A percentile compares a stretch with the other conserved stretches of the same genome.
phyloP scores from a whole-genome alignment of 2,797 vertebrate genomes.

The Anabacerthia variegaticeps region DNA sequence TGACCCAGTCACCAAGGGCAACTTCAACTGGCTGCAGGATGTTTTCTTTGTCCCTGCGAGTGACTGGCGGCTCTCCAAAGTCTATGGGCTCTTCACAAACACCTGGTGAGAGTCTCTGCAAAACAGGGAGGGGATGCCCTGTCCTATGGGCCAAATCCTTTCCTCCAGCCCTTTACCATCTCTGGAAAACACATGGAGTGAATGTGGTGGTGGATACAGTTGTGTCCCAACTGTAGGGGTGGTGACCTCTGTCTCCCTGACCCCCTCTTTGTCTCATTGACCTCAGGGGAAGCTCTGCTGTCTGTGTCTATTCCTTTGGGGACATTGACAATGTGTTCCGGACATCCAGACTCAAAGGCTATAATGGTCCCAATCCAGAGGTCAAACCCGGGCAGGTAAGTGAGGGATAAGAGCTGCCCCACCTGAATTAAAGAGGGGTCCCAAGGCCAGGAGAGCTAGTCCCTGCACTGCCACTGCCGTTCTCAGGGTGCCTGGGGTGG shows the following conservation, averaged over 20 bases:
- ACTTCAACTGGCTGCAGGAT: slow-evolving; percentile 77
- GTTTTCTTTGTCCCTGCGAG: slow-evolving; percentile 67
- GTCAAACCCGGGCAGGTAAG: slow-evolving; percentile 78
- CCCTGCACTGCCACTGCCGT: not conserved
- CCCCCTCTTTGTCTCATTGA: not conserved
- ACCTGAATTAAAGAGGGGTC: rapidly evolving
- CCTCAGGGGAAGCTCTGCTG: slow-evolving; percentile 75
- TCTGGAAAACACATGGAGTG: not conserved
- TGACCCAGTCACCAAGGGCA: slow-evolving; percentile 62
- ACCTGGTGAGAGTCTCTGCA: slow-evolving; percentile 68
- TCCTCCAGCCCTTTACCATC: not conserved
- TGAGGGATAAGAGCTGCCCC: not conserved
- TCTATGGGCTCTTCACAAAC: slow-evolving; percentile 78
- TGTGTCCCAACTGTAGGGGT: rapidly evolving
- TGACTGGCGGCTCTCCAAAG: slow-evolving; percentile 69
- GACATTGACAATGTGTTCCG: slow-evolving; percentile 71
- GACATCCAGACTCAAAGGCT: slow-evolving; percentile 74
- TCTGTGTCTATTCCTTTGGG: slow-evolving; percentile 74
- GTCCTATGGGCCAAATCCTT: not conserved
- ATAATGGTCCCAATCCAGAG: slow-evolving; percentile 34
- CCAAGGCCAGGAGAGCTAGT: not conserved
- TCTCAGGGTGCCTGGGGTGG: not conserved
- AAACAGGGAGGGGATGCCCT: not conserved
- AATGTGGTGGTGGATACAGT: not conserved
- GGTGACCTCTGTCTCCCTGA: not conserved